Evolutionary conservation across 2,113 vertebrate genomes (phyloP).

Genomic region (Rhombomys opimus): DNA sequence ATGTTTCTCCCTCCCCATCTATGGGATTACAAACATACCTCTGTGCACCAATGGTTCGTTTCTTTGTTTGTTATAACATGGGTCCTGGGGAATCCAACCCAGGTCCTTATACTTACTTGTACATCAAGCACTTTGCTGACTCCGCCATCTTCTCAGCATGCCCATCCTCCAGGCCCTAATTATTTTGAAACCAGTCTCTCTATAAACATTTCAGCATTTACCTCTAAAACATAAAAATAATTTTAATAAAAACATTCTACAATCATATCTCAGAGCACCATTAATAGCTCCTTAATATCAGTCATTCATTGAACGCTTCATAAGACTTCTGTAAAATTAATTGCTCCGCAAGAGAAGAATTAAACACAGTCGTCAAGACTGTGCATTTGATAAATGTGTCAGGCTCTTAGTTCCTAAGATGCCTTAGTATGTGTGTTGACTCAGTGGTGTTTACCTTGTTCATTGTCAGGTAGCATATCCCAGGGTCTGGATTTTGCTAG

Average conservation of each 20-base stretch:
- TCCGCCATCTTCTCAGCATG: no score
- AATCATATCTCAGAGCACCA: not conserved
- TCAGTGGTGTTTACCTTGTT: not conserved
- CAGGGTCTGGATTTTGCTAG: not conserved
- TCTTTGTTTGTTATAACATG: not conserved
- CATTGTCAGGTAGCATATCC: not conserved
- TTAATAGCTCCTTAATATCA: not conserved
- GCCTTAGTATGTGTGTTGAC: not conserved
- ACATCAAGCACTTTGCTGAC: no score
- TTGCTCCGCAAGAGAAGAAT: not conserved
- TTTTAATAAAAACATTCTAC: not conserved
- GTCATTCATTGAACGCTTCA: no score
- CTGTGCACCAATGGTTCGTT: not conserved
- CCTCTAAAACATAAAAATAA: not conserved
- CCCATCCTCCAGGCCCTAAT: not conserved
- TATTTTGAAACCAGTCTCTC: slow-evolving; percentile 7
- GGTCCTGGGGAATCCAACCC: not conserved
- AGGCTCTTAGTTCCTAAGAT: not conserved
- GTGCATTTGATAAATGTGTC: not conserved
- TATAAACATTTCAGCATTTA: not conserved
- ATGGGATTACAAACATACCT: not conserved
- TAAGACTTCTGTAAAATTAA: not conserved
- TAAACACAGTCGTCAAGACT: not conserved
- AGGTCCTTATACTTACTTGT: no score
- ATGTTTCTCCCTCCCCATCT: not conserved